Evolutionary conservation across 1,140 invertebrate genomes (phyloP), one percentile per base, ranked within the genome.

Genomic region (Megalonaias nervosa): DNA sequence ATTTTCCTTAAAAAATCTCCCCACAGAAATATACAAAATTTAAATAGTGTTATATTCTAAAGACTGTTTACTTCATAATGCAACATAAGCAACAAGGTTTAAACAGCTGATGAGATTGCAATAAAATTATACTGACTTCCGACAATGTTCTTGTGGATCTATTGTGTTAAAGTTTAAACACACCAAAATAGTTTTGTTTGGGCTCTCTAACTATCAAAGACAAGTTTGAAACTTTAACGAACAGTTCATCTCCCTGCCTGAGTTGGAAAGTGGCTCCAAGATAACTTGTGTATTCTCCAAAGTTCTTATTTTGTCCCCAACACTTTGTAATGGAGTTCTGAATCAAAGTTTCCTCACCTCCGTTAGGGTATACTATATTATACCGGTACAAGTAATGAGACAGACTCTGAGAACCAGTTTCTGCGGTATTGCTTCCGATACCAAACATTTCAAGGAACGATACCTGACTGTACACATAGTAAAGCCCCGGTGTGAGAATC

Each of bases 141-240:
- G 0, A 11, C 0, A 48, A 48, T 48, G 38, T 48, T 48, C 38
- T 48, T 11, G 38, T 48, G 11, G 38, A 48, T 48, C 38, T 48
- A 48, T 48, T 48, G 6, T 48, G 4, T 48, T 48, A 48, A 5
- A 85, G 70, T 73, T 82, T 86, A 77, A 87, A 89, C 68, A 89
- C 71, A 31, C 88, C 88, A 78, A 89, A 89, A 74, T 86, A 87
- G 69, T 85, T 88, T 38, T 81, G 79, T 80, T 87, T 89, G 14
- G 86, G 86, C 55, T 88, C 84, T 2, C 75, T 62, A 2, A 83
- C 81, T 38, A 89, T 73, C 58, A 87, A 75, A 16, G 82, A 82
- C n/a, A 89, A 71, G 72, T 89, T 87, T 23, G 88, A 89, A 4
- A 89, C 87, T 67, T 89, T 88, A 21, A 89, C 85, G 72, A 87